A percentile compares a stretch with the other conserved stretches of the same genome.
Evolutionary conservation across 2,797 vertebrate genomes (phyloP).

Genomic region (Falco berigora): DNA sequence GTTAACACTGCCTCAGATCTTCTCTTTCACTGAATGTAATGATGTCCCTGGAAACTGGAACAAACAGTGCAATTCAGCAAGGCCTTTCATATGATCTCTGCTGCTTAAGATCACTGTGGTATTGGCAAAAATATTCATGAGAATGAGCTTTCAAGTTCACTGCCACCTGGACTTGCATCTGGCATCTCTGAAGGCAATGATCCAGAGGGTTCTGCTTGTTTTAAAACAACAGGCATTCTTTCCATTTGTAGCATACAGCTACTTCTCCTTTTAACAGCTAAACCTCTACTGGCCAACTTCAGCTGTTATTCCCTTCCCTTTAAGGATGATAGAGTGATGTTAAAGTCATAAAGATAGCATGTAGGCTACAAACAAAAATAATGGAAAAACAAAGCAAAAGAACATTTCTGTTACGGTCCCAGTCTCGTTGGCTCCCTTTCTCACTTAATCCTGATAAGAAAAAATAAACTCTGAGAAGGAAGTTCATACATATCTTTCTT

Average conservation of each 20-base stretch:
- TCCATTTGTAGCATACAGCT: neutral
- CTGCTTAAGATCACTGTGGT: neutral
- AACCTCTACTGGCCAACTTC: neutral
- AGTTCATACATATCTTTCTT: neutral
- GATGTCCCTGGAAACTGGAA: neutral
- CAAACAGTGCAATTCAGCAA: neutral
- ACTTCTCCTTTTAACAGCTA: neutral
- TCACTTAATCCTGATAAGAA: neutral
- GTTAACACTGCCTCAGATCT: neutral
- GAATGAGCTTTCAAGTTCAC: neutral
- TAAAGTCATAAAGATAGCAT: neutral
- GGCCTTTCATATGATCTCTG: neutral
- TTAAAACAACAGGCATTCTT: neutral
- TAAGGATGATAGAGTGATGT: neutral
- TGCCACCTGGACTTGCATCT: neutral
- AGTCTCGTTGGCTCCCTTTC: neutral
- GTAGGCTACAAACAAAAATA: neutral
- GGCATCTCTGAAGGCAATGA: neutral
- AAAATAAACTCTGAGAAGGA: neutral
- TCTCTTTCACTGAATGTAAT: neutral
- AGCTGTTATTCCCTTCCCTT: neutral
- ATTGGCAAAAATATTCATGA: neutral
- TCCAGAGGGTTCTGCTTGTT: neutral
- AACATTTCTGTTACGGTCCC: neutral
- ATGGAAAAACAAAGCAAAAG: neutral